Evolutionary conservation across 2,113 vertebrate genomes (phyloP), one percentile per base, ranked within the genome.

Genomic region (Zonotrichia leucophrys): DNA sequence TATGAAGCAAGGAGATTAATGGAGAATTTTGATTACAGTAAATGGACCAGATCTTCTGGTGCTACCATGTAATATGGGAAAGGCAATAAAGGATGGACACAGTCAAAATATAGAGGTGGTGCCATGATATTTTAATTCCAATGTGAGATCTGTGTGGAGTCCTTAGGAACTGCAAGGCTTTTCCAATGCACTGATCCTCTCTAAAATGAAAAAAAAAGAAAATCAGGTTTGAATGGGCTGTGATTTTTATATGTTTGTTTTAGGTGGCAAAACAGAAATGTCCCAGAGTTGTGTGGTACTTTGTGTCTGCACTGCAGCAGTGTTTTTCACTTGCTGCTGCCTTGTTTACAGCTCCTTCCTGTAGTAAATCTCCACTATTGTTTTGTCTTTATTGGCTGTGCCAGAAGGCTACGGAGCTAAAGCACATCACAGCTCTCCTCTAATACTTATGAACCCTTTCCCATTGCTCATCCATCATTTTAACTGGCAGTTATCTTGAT

Each of bases 31-130:
- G 85, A 95, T 93, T 91, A 91, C 94, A 95, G 80, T 58, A 96
- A 97, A 96, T 89, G 87, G 94, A 96, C 87, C 94, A 91, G 67
- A 95, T 75, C 47, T 73, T 91, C 52, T 62, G 55, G 75, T 91
- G 68, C 44, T 89, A 31, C 37, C 87, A 80, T 81, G 28, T 96
- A 91, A 92, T 59, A 58, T 3, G 19, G 84, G 74, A 47, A 91
- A 81, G 62, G 69, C 79, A 89, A 22, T 87, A 96, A 95, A 52
- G 58, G 91, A 80, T 68, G 83, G 87, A 67, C 63, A 46, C 59
- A 46, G 74, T 53, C 42, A 75, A 76, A 92, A 80, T 52, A 21
- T 47, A 74, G 55, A 31, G 23, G 30, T 15, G 21, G 18, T 70
- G 52, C 12, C 46, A 22, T 1, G 3, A 39, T 39, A 12, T 72